A percentile compares a stretch with the other conserved stretches of the same genome.
These are phyloP conservation scores for Toxotes chatareus DNA, from an alignment of 2,113 vertebrate species.

Conservation along the genomic window DNA sequence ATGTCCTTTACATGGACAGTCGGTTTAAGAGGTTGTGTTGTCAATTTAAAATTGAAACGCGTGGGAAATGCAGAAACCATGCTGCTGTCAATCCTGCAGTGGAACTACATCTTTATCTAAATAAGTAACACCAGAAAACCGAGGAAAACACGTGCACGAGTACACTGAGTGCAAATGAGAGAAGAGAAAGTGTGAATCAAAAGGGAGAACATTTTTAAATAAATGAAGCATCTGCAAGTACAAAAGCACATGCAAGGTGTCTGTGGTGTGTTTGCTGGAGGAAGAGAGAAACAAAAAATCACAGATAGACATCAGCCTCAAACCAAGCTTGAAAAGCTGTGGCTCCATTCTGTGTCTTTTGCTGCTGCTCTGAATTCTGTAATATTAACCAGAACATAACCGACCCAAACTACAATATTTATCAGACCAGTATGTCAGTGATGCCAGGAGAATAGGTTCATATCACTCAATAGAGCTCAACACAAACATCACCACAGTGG, in stretches of 20 bases:
- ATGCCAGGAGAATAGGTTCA: neutral
- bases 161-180: neutral
- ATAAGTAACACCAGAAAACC: slow-evolving; percentile 40
- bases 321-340: slow-evolving; percentile 33
- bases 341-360: slow-evolving; percentile 24
- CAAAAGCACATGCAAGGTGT: neutral
- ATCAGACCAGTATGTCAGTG: slow-evolving; percentile 13
- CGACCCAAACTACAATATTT: slow-evolving; percentile 29
- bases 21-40: slow-evolving; percentile 24
- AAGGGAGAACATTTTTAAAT: slow-evolving; percentile 8
- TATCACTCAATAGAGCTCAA: neutral
- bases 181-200: neutral
- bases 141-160: neutral
- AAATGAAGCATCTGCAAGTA: slow-evolving; percentile 4
- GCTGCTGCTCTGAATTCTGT: slow-evolving; percentile 28
- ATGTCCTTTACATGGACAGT: slow-evolving; percentile 9
- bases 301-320: neutral
- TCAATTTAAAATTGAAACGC: slow-evolving; percentile 38
- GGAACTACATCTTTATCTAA: slow-evolving; percentile 37
- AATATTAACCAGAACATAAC: slow-evolving; percentile 36
- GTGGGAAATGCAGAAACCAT: slow-evolving; percentile 62
- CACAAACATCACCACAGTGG: slow-evolving; percentile 12
- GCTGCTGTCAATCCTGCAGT: slow-evolving; percentile 60
- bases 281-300: neutral
- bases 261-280: neutral